Evolutionary conservation across 2,888 invertebrate genomes (phyloP), one percentile per base, ranked within the genome.

Genomic region (Invenusta paracnida): DNA sequence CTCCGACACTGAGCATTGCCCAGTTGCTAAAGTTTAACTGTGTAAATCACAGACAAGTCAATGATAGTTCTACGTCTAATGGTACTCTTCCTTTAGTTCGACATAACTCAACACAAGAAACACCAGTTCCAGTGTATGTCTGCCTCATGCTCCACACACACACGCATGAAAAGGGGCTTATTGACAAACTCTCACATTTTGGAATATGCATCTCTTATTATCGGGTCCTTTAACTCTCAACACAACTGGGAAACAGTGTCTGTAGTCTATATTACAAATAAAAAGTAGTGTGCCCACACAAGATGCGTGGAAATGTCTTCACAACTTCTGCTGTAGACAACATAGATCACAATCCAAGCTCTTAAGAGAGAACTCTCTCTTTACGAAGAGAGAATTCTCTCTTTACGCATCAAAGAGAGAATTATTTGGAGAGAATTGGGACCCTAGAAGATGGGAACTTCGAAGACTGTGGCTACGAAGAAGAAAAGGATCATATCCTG

Each of bases 141-240:
- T 87, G 86, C 1, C 5, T 87, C 11, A n/a, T 81, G 25, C 48
- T 88, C 17, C 88, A 88, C 67, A 84, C 86, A 2, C 29, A 86
- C 23, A 87, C 87, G 0, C 30, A 87, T 13, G 87, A 86, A 48
- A 67, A 85, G 17, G 83, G 28, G 11, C 27, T 88, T n/a, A 67
- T 88, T 30, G 87, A 88, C 17, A 82, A 30, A 31, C 67, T 88
- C 23, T 84, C 67, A 84, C 82, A 83, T 25, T 66, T 87, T 17
- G 88, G 88, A 25, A 13, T 88, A 0, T 86, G 81, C 67, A 73
- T 88, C 11, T 88, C 86, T n/a, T 88, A 88, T 84, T 82, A 87
- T 30, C 84, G 87, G 23, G 73, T 88, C 2, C 27, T 87, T 31
- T 2, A 23, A 2, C 5, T 79, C 30, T 87, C 87, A 2, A 86